These are phyloP conservation scores for Lysandra coridon DNA, from an alignment of 2,888 invertebrate species.

Conservation along the genomic window DNA sequence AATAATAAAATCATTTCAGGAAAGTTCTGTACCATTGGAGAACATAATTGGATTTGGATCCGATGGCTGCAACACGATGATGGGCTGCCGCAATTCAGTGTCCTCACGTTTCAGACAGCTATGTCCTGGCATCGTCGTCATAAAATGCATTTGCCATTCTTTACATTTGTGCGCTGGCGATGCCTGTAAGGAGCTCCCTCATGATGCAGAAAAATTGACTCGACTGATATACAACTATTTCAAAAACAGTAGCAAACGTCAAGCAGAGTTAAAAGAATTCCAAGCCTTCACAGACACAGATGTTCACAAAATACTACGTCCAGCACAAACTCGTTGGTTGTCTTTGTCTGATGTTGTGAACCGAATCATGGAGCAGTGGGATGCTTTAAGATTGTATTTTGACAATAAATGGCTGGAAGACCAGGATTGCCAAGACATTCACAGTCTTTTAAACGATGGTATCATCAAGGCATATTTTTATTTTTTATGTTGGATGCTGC, in stretches of 20 bases:
- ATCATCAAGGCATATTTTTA: slow-evolving; percentile 35
- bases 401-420: slow-evolving; percentile 34
- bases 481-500: slow-evolving; percentile 37
- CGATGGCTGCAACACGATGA: slow-evolving; percentile 41
- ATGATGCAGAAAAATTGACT: slow-evolving; percentile 38
- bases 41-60: slow-evolving; percentile 40
- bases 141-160: slow-evolving; percentile 42
- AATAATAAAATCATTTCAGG: slow-evolving; percentile 34
- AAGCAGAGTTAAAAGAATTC: slow-evolving; percentile 1
- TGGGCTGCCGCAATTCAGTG: slow-evolving; percentile 38
- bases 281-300: slow-evolving; percentile 5
- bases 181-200: slow-evolving; percentile 38
- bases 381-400: slow-evolving; percentile 42
- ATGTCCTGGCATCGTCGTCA: slow-evolving; percentile 38
- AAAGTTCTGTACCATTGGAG: slow-evolving; percentile 37
- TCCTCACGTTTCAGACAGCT: slow-evolving; percentile 35
- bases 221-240: slow-evolving; percentile 34
- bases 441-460: slow-evolving; percentile 30
- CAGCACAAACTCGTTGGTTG: slow-evolving; percentile 43
- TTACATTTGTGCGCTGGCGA: slow-evolving; percentile 40
- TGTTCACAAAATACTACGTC: slow-evolving; percentile 40
- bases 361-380: slow-evolving; percentile 48
- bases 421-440: slow-evolving; percentile 27
- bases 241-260: slow-evolving; percentile 34
- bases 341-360: slow-evolving; percentile 44